Conservation (phyloP, 2,797 vertebrate species). For the Melanotaenia parkinsoni region DNA sequence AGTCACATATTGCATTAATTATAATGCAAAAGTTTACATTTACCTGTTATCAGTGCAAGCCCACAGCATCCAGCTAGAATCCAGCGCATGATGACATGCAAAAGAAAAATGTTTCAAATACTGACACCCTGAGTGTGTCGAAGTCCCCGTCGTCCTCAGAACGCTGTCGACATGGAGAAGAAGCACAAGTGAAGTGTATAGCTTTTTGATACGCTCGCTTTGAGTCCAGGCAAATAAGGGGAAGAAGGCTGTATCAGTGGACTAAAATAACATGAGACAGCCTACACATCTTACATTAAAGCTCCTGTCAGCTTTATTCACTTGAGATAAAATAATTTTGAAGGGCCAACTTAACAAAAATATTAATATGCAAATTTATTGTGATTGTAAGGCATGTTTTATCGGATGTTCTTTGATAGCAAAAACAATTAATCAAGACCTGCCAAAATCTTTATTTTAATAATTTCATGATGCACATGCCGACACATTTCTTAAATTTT, state of each 20-base stretch:
- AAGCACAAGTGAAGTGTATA: conserved; percentile 21
- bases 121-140: neutral
- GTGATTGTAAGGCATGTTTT: too few relatives aligned
- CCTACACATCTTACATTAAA: neutral
- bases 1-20: neutral
- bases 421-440: too few relatives aligned
- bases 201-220: conserved; percentile 2
- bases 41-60: conserved; percentile 75
- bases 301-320: neutral
- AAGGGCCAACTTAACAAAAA: too few relatives aligned
- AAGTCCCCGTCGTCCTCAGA: conserved; percentile 11
- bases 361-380: too few relatives aligned
- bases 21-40: conserved; percentile 17
- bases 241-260: neutral
- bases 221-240: conserved; percentile 59
- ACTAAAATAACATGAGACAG: conserved; percentile 11
- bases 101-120: neutral
- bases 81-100: conserved; percentile 67
- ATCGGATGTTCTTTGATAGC: too few relatives aligned
- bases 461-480: neutral
- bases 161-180: conserved; percentile 1
- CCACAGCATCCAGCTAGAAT: conserved; percentile 65
- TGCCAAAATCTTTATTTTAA: too few relatives aligned
- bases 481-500: neutral
- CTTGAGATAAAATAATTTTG: too few relatives aligned